Percentiles rank a stretch among this genome's conserved stretches.
Evolutionary conservation across 1,140 invertebrate species (phyloP).

Genomic region (Pseudachorutes palmiensis): DNA sequence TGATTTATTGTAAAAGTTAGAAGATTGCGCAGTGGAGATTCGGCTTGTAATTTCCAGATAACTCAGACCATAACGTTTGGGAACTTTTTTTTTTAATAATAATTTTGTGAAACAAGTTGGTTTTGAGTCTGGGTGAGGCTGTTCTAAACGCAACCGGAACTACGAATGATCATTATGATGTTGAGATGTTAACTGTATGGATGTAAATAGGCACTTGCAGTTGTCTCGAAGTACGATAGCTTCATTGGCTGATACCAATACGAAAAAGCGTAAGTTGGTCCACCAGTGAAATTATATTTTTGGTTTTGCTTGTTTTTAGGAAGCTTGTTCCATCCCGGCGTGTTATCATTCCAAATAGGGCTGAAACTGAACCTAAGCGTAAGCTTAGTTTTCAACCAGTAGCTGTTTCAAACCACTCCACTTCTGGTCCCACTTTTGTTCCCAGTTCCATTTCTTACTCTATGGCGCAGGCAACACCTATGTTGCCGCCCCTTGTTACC

Average conservation of each 20-base stretch:
- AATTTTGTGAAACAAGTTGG: too few relatives aligned
- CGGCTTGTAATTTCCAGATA: too few relatives aligned
- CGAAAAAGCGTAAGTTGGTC: conserved; percentile 7
- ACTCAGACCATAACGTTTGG: too few relatives aligned
- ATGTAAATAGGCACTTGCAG: conserved; percentile 36
- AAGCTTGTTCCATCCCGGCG: conserved; percentile 25
- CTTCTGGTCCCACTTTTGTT: background rate
- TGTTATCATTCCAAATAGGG: background rate
- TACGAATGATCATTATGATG: too few relatives aligned
- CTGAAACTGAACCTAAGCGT: conserved; percentile 4
- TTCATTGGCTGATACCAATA: conserved; percentile 24
- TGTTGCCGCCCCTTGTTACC: conserved; percentile 31
- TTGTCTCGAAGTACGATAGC: conserved; percentile 36
- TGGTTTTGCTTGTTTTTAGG: conserved; percentile 34
- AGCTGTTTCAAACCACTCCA: background rate
- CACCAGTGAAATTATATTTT: conserved; percentile 4
- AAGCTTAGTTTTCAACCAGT: conserved; percentile 1
- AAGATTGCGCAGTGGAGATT: too few relatives aligned
- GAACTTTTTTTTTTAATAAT: too few relatives aligned
- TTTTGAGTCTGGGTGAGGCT: too few relatives aligned
- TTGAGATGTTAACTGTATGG: too few relatives aligned
- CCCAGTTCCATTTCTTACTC: background rate
- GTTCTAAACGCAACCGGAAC: too few relatives aligned
- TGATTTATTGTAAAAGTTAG: too few relatives aligned
- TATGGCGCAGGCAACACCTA: background rate